Evolutionary conservation across 2,113 vertebrate species (phyloP), one percentile per base, ranked within the genome.

Genomic region (Monarcha castaneiventris): DNA sequence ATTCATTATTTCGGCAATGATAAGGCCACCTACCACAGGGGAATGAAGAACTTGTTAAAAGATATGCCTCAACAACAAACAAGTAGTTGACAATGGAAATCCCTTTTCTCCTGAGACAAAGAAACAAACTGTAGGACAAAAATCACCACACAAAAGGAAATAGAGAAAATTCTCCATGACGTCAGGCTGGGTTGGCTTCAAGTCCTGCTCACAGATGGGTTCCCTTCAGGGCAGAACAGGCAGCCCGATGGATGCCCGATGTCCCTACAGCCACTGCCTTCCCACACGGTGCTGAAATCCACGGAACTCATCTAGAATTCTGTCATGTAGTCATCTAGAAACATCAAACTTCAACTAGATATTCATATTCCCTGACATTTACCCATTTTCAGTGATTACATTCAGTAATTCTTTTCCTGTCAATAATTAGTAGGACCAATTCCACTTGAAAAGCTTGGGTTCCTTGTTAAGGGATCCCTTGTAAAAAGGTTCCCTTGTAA

Each of bases 191-290:
- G 64, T 2, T 74, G 91, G 86, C 44, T 46, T n/a, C 3, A 4
- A 37, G 52, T 30, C 13, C 17, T 44, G 75, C 43, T 72, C 33
- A 13, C 58, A 55, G 54, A 21, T 3, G 20, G 58, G 63, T 4
- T 78, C 61, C 77, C 48, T 13, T 27, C n/a, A 14, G 81, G 68
- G 61, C 61, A 86, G 35, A 39, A 33, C 27, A 23, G 25, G 56
- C 46, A 48, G n/a, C 13, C 5, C 2, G 0, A 9, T 0, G 9
- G 61, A 54, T 59, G 22, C 15, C 46, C 33, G 1, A 30, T 0
- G 10, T 5, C 66, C 51, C 15, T 20, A 9, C 48, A 67, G 66
- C 62, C 66, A 22, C 63, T 63, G 58, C 72, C 44, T 54, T 41
- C 43, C 72, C 48, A 23, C 13, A 11, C 1, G 0, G 33, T 7